These are phyloP conservation scores for Falco punctatus DNA, from an alignment of 2,113 vertebrate genomes.

Conservation along the genomic window DNA sequence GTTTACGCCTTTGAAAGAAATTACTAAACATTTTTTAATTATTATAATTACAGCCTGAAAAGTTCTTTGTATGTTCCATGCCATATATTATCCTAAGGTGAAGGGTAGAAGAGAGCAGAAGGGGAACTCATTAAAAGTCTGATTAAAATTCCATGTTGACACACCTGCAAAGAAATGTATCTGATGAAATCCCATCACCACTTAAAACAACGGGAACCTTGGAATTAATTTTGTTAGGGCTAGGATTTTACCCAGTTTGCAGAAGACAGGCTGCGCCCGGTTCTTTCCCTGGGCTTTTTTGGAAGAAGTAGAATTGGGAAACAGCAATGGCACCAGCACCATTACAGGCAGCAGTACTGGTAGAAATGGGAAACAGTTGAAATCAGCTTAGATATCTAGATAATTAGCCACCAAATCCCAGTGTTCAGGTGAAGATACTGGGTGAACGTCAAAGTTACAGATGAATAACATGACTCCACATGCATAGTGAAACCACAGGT, in stretches of 20 bases:
- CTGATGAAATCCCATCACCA: not conserved
- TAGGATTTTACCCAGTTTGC: not conserved
- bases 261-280: not conserved
- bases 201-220: constrained; percentile 12
- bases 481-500: not conserved
- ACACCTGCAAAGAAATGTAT: constrained; percentile 29
- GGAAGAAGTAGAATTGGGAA: not conserved
- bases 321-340: not conserved
- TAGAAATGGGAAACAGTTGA: not conserved
- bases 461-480: not conserved
- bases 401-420: not conserved
- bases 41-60: constrained; percentile 33
- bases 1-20: constrained; percentile 59
- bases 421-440: not conserved
- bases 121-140: constrained; percentile 53
- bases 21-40: constrained; percentile 51
- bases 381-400: not conserved
- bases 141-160: constrained; percentile 56
- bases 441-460: not conserved
- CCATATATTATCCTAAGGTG: constrained; percentile 28
- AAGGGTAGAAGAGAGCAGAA: constrained; percentile 55
- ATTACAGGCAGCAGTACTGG: not conserved
- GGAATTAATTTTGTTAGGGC: not conserved
- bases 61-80: constrained; percentile 44
- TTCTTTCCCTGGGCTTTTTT: not conserved